phyloP scores from a whole-genome alignment of 2,797 vertebrate species.

The Phaenicophaeus curvirostris region DNA sequence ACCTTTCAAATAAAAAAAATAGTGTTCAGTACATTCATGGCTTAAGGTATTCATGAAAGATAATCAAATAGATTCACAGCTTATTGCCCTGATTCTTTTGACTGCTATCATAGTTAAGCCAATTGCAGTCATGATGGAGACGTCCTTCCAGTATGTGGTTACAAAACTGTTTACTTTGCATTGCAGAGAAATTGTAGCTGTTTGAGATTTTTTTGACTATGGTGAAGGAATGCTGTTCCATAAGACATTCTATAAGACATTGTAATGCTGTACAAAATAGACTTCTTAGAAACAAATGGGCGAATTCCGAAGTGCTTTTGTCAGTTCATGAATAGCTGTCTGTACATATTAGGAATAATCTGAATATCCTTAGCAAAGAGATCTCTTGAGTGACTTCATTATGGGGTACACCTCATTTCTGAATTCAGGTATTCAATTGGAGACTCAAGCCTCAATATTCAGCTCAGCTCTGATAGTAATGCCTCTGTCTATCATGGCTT shows the following conservation, averaged over 20 bases:
- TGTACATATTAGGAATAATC: not conserved
- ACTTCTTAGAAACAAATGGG: not conserved
- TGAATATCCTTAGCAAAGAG: not conserved
- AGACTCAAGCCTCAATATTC: not conserved
- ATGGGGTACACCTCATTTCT: not conserved
- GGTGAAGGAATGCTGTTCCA: not conserved
- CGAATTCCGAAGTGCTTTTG: not conserved
- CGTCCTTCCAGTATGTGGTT: not conserved
- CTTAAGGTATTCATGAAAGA: not conserved
- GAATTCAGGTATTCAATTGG: not conserved
- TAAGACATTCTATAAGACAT: not conserved
- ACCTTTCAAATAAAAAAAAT: not conserved
- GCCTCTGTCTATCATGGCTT: not conserved
- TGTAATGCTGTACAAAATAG: not conserved
- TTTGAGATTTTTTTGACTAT: not conserved
- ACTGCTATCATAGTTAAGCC: not conserved
- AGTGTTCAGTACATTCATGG: not conserved
- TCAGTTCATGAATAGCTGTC: not conserved
- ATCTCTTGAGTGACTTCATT: not conserved
- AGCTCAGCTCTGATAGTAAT: not conserved
- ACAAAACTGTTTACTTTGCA: not conserved
- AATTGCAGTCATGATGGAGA: not conserved
- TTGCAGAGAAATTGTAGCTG: not conserved
- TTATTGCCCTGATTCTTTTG: not conserved
- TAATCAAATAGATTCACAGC: not conserved